Base-by-base conservation (phyloP, 30 jellyfish, hydroid and myxozoan species). In the Sanderia malayensis region DNA sequence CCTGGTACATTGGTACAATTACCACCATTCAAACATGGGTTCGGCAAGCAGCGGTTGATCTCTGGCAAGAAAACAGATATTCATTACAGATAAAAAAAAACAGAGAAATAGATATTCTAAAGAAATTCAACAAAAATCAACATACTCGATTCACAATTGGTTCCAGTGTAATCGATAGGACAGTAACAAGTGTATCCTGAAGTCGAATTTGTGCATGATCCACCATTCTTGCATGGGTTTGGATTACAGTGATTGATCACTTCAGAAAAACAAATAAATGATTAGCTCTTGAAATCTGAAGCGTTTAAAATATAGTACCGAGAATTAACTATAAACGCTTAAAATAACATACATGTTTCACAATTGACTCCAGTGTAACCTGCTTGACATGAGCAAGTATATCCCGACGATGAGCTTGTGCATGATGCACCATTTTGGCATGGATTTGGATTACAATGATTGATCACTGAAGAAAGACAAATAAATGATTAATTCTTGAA, bases 91-190 rank as follows among this genome's bases (percentile, higher is more conserved):
- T 41, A 9, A 23, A 29, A 15, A 29, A 64, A 29, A 7, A 20
- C 18, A 28, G 23, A 6, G n/a, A n/a, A 26, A 0, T 62, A 18
- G n/a, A n/a, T n/a, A 62, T 26, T 6, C 2, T 9, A 25, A 22
- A 2, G 0, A n/a, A n/a, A n/a, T n/a, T n/a, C n/a, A n/a, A 66
- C 34, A n/a, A 2, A 9, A 1, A 21, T 68, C 34, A 15, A 11
- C 84, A 6, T 52, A 72, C 84, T 24, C 15, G 47, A 49, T n/a
- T 52, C 73, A 53, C 84, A 72, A 20, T 28, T 72, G 3, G 32
- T 25, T 22, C 84, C 84, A 1, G 84, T 72, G 29, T 32, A 72
- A 28, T 70, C 84, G 4, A 44, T 47, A 0, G 84, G 32, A 25
- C 84, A 72, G 61, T 18, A 21, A 44, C 84, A 72, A 25, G 41